Evolutionary conservation across 92 coral and sea anemone species (phyloP), one percentile per base, ranked within the genome.

Genomic region (Scolanthus callimorphus): DNA sequence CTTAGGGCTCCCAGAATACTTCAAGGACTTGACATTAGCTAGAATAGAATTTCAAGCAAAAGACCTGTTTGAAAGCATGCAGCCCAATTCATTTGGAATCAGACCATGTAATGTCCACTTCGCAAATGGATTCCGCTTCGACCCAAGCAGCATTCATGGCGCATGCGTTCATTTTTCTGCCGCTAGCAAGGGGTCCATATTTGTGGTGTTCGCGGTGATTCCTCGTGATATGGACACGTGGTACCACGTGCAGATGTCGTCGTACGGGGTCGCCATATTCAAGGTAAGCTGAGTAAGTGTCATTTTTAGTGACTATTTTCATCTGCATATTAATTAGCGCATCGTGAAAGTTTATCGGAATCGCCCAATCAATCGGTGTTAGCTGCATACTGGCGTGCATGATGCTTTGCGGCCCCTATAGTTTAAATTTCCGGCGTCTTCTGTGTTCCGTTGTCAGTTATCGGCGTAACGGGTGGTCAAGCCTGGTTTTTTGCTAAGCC

Each of bases 81-180:
- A 28, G 46, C 66, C 43, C 31, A 9, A 12, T 2, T 0, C 53
- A 13, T 57, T 55, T 25, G 73, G 72, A 2, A 50, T 53, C 51
- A 17, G 15, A 30, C 82, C 83, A 2, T 76, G 83, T 31, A 39
- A 69, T 2, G 57, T 70, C 0, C 51, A 60, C 37, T 76, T 69
- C 69, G 68, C 83, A 11, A 76, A 69, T 37, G 70, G 76, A 2
- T 63, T 76, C 59, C 67, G 83, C 6, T 60, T 76, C 44, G 83
- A 76, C 39, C 83, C 77, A 11, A 46, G 52, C 1, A 66, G 57
- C 20, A 17, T 20, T 1, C 22, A 44, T 0, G 83, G 77, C 1
- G 60, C 59, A 30, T 76, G 83, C 38, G 20, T 76, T 19, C 83
- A 76, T 76, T 76, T 76, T 25, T 68, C 69, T 1, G 83, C 83